Evolutionary conservation across 1,140 invertebrate species (phyloP).

Genomic region (Drosophila burlai): DNA sequence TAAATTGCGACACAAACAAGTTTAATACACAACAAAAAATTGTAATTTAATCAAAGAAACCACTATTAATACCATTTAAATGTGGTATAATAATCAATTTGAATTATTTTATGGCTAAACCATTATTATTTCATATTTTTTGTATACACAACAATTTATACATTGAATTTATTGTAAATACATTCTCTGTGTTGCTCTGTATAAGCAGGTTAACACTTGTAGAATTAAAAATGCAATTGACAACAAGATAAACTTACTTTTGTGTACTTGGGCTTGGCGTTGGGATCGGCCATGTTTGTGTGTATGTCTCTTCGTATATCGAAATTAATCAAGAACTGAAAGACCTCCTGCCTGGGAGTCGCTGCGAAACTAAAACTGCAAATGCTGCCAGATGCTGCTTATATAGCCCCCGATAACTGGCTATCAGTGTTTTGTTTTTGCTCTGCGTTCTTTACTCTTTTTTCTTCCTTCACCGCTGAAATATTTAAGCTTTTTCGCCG

Average conservation of each 20-base stretch:
- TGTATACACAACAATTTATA: not conserved
- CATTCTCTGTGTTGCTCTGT: not conserved
- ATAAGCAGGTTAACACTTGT: not conserved
- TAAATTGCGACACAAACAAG: constrained; percentile 54
- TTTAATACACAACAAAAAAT: constrained; percentile 12
- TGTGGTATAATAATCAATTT: not conserved
- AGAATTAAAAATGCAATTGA: constrained; percentile 11
- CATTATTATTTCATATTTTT: not conserved
- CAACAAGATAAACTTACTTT: constrained; percentile 66
- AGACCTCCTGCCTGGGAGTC: constrained; percentile 30
- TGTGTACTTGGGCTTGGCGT: constrained; percentile 75
- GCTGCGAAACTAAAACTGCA: constrained; percentile 55
- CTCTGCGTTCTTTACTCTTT: constrained; percentile 22
- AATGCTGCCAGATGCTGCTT: constrained; percentile 31
- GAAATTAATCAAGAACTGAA: constrained; percentile 5
- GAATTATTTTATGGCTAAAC: too few species aligned
- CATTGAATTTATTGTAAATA: not conserved
- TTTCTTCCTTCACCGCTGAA: constrained; percentile 16
- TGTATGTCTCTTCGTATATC: constrained; percentile 5
- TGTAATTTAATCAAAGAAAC: not conserved
- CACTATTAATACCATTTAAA: not conserved
- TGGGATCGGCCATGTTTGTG: constrained; percentile 78
- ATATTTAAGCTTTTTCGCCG: constrained; percentile 44
- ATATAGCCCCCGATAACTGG: constrained; percentile 58
- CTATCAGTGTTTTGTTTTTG: constrained; percentile 48